Base-by-base conservation (phyloP, 1,140 invertebrate genomes). In the Bombus confusus region DNA sequence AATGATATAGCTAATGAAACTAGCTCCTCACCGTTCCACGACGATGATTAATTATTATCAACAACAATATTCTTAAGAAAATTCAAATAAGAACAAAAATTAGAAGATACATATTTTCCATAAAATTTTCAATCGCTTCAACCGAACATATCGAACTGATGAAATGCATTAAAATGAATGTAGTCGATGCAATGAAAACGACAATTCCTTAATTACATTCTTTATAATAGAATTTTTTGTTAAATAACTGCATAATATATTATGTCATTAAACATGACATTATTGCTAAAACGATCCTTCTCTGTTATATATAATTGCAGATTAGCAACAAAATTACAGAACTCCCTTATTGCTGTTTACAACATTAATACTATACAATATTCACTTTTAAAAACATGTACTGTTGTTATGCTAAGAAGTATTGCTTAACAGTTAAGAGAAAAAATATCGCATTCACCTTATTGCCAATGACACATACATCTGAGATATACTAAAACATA, bases 371-470 rank as follows among this genome's bases (percentile, higher is more conserved):
- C 69, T 85, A 75, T 79, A 84, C 74, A 47, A 68, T 62, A 47
- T 78, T 37, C 68, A 72, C n/a, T 68, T 28, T 37, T 68, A 80
- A 84, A 82, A 77, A 66, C n/a, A 43, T 47, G 22, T 68, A 57
- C 43, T 59, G 69, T n/a, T 66, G 43, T 87, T 85, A 83, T 31
- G 25, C 69, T 87, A 85, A 6, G 37, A 80, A 80, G 74, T 87
- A 84, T 87, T 87, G 82, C 75, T 80, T 80, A 87, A 83, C 57
- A 52, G n/a, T 84, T 87, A 84, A 69, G 43, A 84, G 52, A 73
- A 84, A 25, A 66, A 68, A 73, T 57, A 72, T 84, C 59, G 37
- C 52, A 25, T 41, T 71, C 41, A 39, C 57, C 31, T 85, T 85
- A 87, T 87, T 87, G 75, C 83, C 76, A 87, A 83, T 84, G 57